phyloP scores from a whole-genome alignment of 92 coral and sea anemone species.

The Phenganax subtilis region DNA sequence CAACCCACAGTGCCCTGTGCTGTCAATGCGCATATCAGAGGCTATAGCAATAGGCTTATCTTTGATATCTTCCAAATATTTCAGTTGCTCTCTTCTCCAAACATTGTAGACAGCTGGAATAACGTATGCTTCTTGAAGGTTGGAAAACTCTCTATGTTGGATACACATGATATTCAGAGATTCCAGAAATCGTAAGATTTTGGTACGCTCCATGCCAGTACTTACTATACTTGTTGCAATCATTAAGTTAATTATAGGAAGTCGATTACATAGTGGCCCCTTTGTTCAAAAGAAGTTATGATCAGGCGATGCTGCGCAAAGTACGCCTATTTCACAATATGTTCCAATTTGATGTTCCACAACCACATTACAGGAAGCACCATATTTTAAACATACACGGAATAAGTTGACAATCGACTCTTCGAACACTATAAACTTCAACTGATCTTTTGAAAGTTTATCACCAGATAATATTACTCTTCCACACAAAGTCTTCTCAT shows the following conservation, averaged over 20 bases:
- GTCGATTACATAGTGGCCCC: neutral
- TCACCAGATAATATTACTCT: constrained; percentile 25
- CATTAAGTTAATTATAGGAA: neutral
- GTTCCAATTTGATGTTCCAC: constrained; percentile 39
- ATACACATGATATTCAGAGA: neutral
- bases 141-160: neutral
- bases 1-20: constrained; percentile 3
- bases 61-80: neutral
- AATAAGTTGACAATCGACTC: constrained; percentile 31
- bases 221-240: neutral
- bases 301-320: neutral
- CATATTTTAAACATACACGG: constrained; percentile 35
- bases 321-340: constrained; percentile 17
- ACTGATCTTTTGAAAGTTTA: constrained; percentile 38
- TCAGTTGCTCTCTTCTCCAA: neutral
- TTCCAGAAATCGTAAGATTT: neutral
- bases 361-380: constrained; percentile 25
- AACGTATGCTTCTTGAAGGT: neutral
- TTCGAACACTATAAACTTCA: constrained; percentile 36
- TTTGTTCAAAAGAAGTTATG: neutral
- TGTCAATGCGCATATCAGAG: constrained; percentile 8
- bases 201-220: neutral
- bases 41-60: constrained; percentile 1
- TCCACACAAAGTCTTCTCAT: neutral
- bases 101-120: constrained; percentile 11